Percentiles rank a stretch among this genome's conserved stretches.
Conservation (phyloP, 2,113 vertebrate species). For the Mobula birostris region DNA sequence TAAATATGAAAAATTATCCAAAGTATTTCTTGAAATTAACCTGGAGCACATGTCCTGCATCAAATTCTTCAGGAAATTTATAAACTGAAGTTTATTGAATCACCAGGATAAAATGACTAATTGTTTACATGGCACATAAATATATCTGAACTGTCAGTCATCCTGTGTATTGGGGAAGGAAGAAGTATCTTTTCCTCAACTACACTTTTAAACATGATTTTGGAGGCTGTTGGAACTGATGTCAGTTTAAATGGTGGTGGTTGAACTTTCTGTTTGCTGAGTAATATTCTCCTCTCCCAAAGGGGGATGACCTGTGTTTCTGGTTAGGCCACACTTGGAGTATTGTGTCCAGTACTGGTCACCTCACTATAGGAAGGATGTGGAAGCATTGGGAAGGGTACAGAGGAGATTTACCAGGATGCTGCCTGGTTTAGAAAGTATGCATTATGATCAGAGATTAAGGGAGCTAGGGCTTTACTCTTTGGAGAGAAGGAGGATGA, state of each 20-base stretch:
- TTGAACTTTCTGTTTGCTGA: background rate
- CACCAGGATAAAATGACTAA: background rate
- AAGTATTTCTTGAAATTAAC: background rate
- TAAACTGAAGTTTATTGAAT: background rate
- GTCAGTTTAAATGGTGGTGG: background rate
- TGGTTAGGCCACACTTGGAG: too few relatives aligned
- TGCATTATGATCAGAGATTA: too few relatives aligned
- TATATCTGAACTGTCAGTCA: background rate
- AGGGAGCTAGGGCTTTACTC: too few relatives aligned
- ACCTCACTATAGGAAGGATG: too few relatives aligned
- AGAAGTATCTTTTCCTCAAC: background rate
- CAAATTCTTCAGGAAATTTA: background rate
- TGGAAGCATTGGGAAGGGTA: too few relatives aligned
- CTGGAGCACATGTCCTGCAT: background rate
- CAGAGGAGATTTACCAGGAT: too few relatives aligned
- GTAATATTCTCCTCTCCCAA: background rate
- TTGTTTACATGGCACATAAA: background rate
- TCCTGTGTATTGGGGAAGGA: background rate
- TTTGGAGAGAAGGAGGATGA: too few relatives aligned
- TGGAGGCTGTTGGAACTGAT: background rate
- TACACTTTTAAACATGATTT: background rate
- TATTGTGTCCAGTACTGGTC: too few relatives aligned
- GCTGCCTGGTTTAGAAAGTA: too few relatives aligned
- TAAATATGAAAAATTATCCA: background rate
- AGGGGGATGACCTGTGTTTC: too few relatives aligned